Evolutionary conservation across 2,113 vertebrate species (phyloP).

Genomic region (Sceloporus undulatus): DNA sequence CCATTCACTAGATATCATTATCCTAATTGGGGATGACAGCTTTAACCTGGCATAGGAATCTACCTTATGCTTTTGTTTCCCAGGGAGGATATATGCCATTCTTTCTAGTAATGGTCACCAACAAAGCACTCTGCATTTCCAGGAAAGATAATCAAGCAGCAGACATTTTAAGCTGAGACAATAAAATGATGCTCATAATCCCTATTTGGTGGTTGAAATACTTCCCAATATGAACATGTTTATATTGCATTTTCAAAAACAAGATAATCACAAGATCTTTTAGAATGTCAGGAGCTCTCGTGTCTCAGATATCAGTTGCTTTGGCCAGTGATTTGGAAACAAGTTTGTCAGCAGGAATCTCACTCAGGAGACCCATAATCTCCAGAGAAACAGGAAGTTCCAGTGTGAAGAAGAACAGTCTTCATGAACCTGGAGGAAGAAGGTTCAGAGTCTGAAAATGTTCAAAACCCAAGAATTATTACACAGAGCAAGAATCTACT

Average conservation of each 20-base stretch:
- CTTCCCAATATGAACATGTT: background rate
- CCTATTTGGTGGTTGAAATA: background rate
- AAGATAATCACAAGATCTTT: background rate
- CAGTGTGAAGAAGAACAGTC: background rate
- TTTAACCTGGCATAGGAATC: constrained; percentile 10
- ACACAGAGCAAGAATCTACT: background rate
- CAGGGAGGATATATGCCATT: constrained; percentile 10
- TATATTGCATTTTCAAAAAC: background rate
- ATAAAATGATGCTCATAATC: background rate
- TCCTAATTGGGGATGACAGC: constrained; percentile 10
- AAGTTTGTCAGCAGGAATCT: background rate
- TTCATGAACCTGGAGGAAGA: background rate
- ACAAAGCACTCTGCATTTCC: background rate
- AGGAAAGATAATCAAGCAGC: background rate
- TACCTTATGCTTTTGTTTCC: constrained; percentile 7
- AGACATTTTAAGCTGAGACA: background rate
- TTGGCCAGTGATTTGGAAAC: background rate
- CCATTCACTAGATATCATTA: background rate
- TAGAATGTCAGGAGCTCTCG: background rate
- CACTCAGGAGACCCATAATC: background rate
- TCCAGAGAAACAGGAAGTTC: background rate
- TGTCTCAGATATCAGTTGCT: background rate
- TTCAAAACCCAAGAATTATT: background rate
- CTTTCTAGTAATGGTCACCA: background rate
- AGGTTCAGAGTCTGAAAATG: too few species aligned